Conservation (phyloP, 2,888 invertebrate genomes). For the Aplocera efformata region DNA sequence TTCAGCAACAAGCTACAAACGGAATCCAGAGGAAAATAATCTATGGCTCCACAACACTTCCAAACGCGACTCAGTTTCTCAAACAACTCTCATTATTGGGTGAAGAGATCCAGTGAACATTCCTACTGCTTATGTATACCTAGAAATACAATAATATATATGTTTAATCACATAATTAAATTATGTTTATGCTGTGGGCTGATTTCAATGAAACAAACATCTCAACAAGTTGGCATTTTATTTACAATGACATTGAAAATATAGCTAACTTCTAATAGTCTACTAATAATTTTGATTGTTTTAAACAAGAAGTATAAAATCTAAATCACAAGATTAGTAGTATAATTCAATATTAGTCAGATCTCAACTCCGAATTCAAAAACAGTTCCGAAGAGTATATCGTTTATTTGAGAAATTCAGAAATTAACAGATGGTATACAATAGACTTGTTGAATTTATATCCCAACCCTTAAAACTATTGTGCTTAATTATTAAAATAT, state of each 20-base stretch:
- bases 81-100: slow-evolving; percentile 92
- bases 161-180: slow-evolving; percentile 38
- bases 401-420: slow-evolving; percentile 37
- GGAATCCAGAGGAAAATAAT: slow-evolving; percentile 90
- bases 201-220: slow-evolving; percentile 55
- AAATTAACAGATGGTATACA: slow-evolving; percentile 32
- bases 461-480: slow-evolving; percentile 70
- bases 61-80: slow-evolving; percentile 96
- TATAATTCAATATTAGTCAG: slow-evolving; percentile 65
- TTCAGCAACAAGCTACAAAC: slow-evolving; percentile 83
- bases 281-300: slow-evolving; percentile 79
- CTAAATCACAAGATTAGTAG: slow-evolving; percentile 77
- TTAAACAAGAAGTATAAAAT: slow-evolving; percentile 81
- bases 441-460: slow-evolving; percentile 58
- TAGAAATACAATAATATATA: slow-evolving; percentile 27
- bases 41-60: slow-evolving; percentile 96
- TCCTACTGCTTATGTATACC: slow-evolving; percentile 37
- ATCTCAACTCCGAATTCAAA: slow-evolving; percentile 57
- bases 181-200: slow-evolving; percentile 33
- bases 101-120: slow-evolving; percentile 83
- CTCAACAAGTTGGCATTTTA: slow-evolving; percentile 81
- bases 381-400: slow-evolving; percentile 41
- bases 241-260: slow-evolving; percentile 81
- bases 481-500: slow-evolving; percentile 61
- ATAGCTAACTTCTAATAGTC: slow-evolving; percentile 79